These are phyloP conservation scores for Charina bottae DNA, from an alignment of 2,113 vertebrate species.

Conservation along the genomic window DNA sequence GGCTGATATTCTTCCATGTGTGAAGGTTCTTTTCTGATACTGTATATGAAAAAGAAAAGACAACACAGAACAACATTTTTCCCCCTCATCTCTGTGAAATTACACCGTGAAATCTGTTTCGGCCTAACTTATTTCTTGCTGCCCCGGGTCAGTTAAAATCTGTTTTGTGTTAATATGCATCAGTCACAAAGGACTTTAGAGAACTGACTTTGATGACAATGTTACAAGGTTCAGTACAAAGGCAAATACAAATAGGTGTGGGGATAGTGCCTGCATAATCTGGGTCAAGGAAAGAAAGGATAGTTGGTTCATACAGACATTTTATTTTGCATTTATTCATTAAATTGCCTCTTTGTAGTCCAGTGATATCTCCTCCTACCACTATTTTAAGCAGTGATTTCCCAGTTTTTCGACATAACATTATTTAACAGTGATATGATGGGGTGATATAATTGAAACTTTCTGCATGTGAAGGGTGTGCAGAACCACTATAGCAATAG, in stretches of 20 bases:
- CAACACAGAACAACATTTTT: slow-evolving; percentile 49
- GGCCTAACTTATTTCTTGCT: slow-evolving; percentile 44
- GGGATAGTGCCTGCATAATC: neutral
- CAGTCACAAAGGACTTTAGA: slow-evolving; percentile 18
- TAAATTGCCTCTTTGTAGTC: neutral
- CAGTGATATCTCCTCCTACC: neutral
- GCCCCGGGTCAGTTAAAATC: slow-evolving; percentile 51
- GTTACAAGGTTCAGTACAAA: neutral
- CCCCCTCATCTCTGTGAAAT: slow-evolving; percentile 40
- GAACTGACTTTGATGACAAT: slow-evolving; percentile 36
- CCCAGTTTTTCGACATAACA: neutral
- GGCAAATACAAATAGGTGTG: neutral
- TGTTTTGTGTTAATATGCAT: slow-evolving; percentile 36
- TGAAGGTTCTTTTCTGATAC: slow-evolving; percentile 71
- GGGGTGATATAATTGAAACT: neutral
- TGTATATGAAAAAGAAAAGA: slow-evolving; percentile 63
- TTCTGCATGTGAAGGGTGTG: neutral
- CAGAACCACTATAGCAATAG: neutral
- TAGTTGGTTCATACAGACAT: neutral
- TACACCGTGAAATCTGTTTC: slow-evolving; percentile 45
- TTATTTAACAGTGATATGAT: neutral
- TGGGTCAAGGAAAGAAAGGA: neutral
- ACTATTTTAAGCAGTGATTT: neutral
- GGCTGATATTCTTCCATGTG: slow-evolving; percentile 69
- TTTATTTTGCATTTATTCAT: neutral